These are phyloP conservation scores for Cheilosia vulpina DNA, from an alignment of 2,888 invertebrate species.

Conservation along the genomic window DNA sequence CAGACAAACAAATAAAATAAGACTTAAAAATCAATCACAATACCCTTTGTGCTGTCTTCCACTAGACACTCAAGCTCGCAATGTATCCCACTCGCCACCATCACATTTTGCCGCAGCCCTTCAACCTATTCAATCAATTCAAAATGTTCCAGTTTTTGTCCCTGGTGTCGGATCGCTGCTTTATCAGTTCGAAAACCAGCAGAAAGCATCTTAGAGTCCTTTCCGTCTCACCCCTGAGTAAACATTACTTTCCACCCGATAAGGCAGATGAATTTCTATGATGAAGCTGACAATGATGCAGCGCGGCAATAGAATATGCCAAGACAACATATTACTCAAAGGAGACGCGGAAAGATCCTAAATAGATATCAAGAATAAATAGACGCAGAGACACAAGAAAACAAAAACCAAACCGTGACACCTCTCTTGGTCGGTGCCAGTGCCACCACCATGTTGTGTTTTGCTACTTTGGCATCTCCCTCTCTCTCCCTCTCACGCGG, in stretches of 20 bases:
- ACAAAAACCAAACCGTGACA: slow-evolving; percentile 39
- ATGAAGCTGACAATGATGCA: slow-evolving; percentile 67
- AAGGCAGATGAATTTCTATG: slow-evolving; percentile 71
- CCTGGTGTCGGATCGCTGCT: background rate
- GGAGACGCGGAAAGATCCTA: slow-evolving; percentile 47
- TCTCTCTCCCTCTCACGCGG: background rate
- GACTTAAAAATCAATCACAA: background rate
- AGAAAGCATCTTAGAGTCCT: slow-evolving; percentile 21
- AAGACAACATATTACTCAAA: slow-evolving; percentile 51
- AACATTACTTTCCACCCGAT: slow-evolving; percentile 64
- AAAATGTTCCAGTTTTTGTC: slow-evolving; percentile 14
- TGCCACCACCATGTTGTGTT: slow-evolving; percentile 32
- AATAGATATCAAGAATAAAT: slow-evolving; percentile 47
- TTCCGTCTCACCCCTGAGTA: slow-evolving; percentile 24
- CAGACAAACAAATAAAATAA: background rate
- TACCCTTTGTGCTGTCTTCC: background rate
- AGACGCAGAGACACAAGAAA: background rate
- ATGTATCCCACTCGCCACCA: slow-evolving; percentile 3
- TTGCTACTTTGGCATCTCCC: slow-evolving; percentile 57
- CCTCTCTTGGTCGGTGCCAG: slow-evolving; percentile 34
- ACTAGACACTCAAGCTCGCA: background rate
- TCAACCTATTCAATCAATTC: slow-evolving; percentile 21
- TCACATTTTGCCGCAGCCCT: slow-evolving; percentile 1
- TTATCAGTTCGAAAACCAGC: slow-evolving; percentile 28
- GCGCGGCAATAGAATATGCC: slow-evolving; percentile 43